Evolutionary conservation across 2,888 invertebrate species (phyloP), one percentile per base, ranked within the genome.

Genomic region (Cheiracanthium punctorium): DNA sequence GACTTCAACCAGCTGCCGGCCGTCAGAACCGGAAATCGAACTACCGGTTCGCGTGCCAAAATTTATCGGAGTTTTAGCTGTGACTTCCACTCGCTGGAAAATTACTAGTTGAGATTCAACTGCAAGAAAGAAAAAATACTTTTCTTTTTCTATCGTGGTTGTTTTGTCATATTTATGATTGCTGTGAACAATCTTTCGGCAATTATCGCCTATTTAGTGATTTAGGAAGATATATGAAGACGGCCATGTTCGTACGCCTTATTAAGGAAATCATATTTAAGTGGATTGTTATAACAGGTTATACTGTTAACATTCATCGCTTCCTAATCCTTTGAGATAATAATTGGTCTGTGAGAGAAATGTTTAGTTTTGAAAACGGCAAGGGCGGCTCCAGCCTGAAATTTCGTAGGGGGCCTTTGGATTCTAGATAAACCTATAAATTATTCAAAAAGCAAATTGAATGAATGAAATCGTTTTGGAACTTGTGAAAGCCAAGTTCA

Each of bases 21-120:
- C 1, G 33, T 7, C 2, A 12, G 69, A 81, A 81, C 81, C 73
- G 81, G 81, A 81, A 81, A 74, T 81, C 81, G 74, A 32, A 73
- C 30, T 33, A 33, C 14, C 52, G 24, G 24, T n/a, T 74, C 73
- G 74, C 69, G 81, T 74, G 81, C 24, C 58, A 24, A 58, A 58
- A 58, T 58, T 58, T 58, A 58, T 7, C 17, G 48, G 12, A 12
- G 2, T 10, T 10, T 48, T 58, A 8, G 58, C 58, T 48, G 20
- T 17, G 1, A 24, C 12, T 24, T 5, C 58, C 4, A 5, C 0
- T 24, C 14, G 1, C 24, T 20, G 24, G 24, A 24, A 58, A 58
- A 58, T 58, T 24, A 58, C 58, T 24, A 17, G 58, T 58, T 58
- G 24, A 20, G 12, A 24, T 58, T 58, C 58, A 2, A 24, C 2